Conservation (phyloP, 92 coral and sea anemone genomes). For the Pocillopora meandrina region DNA sequence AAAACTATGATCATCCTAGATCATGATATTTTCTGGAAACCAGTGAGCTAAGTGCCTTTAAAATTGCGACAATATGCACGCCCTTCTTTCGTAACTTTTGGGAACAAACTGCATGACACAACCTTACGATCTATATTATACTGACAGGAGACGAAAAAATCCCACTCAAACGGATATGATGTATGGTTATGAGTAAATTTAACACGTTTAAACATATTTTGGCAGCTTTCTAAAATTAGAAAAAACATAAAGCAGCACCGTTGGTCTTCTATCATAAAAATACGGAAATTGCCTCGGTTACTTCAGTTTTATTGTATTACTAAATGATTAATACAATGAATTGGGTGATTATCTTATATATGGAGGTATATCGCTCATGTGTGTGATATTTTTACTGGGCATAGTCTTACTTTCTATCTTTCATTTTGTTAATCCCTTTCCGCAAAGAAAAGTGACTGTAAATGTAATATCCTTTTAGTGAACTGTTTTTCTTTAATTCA, state of each 20-base stretch:
- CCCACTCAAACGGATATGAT: neutral
- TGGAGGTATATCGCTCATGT: neutral
- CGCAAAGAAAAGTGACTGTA: neutral
- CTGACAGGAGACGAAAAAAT: neutral
- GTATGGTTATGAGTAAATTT: neutral
- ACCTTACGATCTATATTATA: neutral
- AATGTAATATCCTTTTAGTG: neutral
- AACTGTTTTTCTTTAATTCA: neutral
- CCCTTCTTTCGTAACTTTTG: neutral
- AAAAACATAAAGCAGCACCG: neutral
- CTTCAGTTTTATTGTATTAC: neutral
- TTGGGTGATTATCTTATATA: constrained; percentile 29
- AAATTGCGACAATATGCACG: neutral
- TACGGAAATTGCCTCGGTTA: constrained; percentile 8
- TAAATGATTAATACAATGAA: constrained; percentile 24
- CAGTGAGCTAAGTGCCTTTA: constrained; percentile 8
- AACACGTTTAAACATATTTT: neutral
- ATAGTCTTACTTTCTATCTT: neutral
- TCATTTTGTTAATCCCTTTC: neutral
- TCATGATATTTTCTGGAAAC: constrained; percentile 26
- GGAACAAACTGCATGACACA: neutral
- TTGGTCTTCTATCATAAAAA: neutral
- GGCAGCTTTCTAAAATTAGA: neutral
- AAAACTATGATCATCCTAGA: constrained; percentile 46
- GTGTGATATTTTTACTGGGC: constrained; percentile 10